Percentiles rank a stretch among this genome's conserved stretches.
Evolutionary conservation across 2,888 invertebrate species (phyloP).

Genomic region (Iselma pallidipennis): DNA sequence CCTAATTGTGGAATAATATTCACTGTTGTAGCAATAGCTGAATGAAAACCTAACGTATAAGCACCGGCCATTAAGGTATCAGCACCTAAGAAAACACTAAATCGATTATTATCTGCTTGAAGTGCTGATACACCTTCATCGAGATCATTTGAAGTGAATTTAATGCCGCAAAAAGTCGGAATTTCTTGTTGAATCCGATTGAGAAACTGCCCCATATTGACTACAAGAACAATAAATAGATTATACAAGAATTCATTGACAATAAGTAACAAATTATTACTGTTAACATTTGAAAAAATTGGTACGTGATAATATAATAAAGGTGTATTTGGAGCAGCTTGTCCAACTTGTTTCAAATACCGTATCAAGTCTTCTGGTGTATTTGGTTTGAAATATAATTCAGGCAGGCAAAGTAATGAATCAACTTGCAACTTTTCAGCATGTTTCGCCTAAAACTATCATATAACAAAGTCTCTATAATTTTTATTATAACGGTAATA

Average conservation of each 20-base stretch:
- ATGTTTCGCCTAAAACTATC: conserved; percentile 66
- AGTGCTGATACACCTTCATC: conserved; percentile 62
- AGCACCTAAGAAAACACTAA: conserved; percentile 67
- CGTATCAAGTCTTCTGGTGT: conserved; percentile 64
- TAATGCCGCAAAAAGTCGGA: conserved; percentile 79
- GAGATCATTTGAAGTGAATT: conserved; percentile 76
- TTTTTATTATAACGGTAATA: background rate
- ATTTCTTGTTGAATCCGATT: conserved; percentile 64
- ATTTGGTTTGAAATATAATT: conserved; percentile 74
- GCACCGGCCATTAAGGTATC: conserved; percentile 71
- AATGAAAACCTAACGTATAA: conserved; percentile 69
- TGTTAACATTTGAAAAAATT: conserved; percentile 68
- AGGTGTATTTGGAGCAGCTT: conserved; percentile 74
- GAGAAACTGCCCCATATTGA: conserved; percentile 73
- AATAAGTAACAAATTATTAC: conserved; percentile 59
- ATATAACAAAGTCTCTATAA: background rate
- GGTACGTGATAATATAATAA: conserved; percentile 86
- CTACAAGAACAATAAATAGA: conserved; percentile 55
- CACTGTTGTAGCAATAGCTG: conserved; percentile 71
- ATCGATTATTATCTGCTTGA: conserved; percentile 58
- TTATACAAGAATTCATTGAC: background rate
- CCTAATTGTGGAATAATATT: conserved; percentile 68
- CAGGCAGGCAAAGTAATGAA: conserved; percentile 74
- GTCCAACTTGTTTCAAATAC: conserved; percentile 69
- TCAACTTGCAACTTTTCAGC: conserved; percentile 67